Conservation (phyloP, 2,113 vertebrate species). For the Stegastes partitus region DNA sequence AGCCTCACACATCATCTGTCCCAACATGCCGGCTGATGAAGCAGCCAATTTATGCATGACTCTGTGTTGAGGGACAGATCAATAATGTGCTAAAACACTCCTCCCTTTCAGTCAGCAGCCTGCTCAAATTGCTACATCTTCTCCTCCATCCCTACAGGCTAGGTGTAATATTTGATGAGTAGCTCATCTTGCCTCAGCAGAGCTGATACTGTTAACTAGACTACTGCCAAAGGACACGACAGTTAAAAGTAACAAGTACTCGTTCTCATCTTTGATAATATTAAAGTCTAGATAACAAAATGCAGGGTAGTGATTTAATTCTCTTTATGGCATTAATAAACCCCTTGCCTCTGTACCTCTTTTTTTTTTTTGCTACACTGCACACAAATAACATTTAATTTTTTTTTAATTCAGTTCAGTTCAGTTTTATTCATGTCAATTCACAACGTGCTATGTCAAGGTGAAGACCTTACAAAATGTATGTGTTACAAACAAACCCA, state of each 20-base stretch:
- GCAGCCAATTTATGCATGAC: slow-evolving; percentile 44
- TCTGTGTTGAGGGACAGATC: slow-evolving; percentile 59
- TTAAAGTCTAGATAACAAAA: background rate
- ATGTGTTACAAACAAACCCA: too few species aligned
- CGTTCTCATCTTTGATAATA: background rate
- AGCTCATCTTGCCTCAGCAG: slow-evolving; percentile 15
- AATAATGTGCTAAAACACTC: slow-evolving; percentile 53
- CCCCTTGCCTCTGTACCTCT: background rate
- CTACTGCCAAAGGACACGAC: slow-evolving; percentile 28
- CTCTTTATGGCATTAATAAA: background rate
- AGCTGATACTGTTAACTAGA: slow-evolving; percentile 32
- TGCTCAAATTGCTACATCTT: slow-evolving; percentile 17
- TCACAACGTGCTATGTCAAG: too few species aligned
- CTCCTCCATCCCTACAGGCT: slow-evolving; percentile 19
- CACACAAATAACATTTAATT: background rate
- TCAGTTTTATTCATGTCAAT: too few species aligned
- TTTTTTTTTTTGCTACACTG: background rate
- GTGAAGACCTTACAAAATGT: too few species aligned
- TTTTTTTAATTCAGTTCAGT: background rate
- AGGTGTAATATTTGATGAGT: slow-evolving; percentile 45
- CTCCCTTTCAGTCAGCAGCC: slow-evolving; percentile 13
- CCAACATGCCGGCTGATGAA: slow-evolving; percentile 36
- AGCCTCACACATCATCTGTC: slow-evolving; percentile 60
- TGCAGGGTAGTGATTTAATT: background rate
- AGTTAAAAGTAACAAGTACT: slow-evolving; percentile 26